Percentiles rank a stretch among this genome's conserved stretches.
These are phyloP conservation scores for Dermolepida albohirtum DNA, from an alignment of 2,888 invertebrate genomes.

Conservation along the genomic window DNA sequence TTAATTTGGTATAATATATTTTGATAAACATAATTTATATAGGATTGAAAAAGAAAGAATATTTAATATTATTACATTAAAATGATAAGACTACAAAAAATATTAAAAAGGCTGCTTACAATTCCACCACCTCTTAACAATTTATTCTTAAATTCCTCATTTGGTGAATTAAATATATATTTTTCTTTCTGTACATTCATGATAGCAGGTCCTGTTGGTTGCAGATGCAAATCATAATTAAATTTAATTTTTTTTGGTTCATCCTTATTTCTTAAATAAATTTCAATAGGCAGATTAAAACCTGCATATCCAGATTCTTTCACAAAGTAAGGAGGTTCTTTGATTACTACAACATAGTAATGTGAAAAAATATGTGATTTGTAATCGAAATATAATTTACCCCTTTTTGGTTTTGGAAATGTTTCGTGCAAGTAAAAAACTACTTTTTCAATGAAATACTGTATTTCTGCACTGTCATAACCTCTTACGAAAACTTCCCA, in stretches of 20 bases:
- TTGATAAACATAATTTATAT: no score
- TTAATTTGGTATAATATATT: background rate
- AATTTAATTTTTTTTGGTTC: conserved; percentile 88
- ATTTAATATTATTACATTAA: no score
- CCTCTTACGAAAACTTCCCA: conserved; percentile 97
- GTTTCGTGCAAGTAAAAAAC: conserved; percentile 92
- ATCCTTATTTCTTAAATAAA: conserved; percentile 88
- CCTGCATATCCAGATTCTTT: conserved; percentile 97
- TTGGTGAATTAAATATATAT: conserved; percentile 85
- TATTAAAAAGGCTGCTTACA: conserved; percentile 57
- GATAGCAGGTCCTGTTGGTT: conserved; percentile 79
- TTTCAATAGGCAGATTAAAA: conserved; percentile 89
- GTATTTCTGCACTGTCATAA: conserved; percentile 86
- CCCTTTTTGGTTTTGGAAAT: conserved; percentile 91
- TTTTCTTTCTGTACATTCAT: conserved; percentile 82
- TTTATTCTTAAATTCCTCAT: conserved; percentile 90
- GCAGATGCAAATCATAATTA: conserved; percentile 87
- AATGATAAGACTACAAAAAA: no score
- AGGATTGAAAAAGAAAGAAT: no score
- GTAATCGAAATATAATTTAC: conserved; percentile 66
- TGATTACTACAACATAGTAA: conserved; percentile 76
- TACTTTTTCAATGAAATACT: conserved; percentile 92
- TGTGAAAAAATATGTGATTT: conserved; percentile 58
- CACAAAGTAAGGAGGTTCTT: conserved; percentile 90
- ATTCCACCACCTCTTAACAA: conserved; percentile 88